Conservation (phyloP, 2,888 invertebrate genomes). For the Nymphalis c-album region DNA sequence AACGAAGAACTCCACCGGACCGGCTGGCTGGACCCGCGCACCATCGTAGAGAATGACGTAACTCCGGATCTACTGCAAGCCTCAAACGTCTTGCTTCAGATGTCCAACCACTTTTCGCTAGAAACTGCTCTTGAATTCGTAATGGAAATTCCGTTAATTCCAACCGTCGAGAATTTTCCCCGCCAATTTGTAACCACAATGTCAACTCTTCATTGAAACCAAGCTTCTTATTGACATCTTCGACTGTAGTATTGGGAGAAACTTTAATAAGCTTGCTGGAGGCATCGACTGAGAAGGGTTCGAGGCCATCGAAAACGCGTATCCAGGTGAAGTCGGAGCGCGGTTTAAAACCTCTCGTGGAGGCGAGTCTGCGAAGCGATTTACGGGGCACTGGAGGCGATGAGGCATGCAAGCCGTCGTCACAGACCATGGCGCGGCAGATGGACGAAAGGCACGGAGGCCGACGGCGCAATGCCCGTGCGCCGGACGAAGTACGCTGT, state of each 20-base stretch:
- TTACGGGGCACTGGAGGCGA: slow-evolving; percentile 71
- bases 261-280: slow-evolving; percentile 81
- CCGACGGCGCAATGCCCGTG: slow-evolving; percentile 57
- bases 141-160: slow-evolving; percentile 80
- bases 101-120: slow-evolving; percentile 81
- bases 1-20: slow-evolving; percentile 66
- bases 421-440: slow-evolving; percentile 71
- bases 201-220: slow-evolving; percentile 75
- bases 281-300: slow-evolving; percentile 73
- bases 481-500: slow-evolving; percentile 62
- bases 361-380: slow-evolving; percentile 76
- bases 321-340: slow-evolving; percentile 81
- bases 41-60: slow-evolving; percentile 83
- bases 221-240: slow-evolving; percentile 75
- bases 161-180: slow-evolving; percentile 79
- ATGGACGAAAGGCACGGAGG: slow-evolving; percentile 53
- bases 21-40: slow-evolving; percentile 82
- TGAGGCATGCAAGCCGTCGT: slow-evolving; percentile 75
- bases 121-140: slow-evolving; percentile 83
- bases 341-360: slow-evolving; percentile 75
- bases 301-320: slow-evolving; percentile 82
- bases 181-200: slow-evolving; percentile 81
- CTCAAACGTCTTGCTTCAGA: slow-evolving; percentile 82
- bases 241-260: slow-evolving; percentile 80
- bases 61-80: slow-evolving; percentile 84